These are phyloP conservation scores for Orcinus orca DNA, from an alignment of 2,113 vertebrate genomes.

Conservation along the genomic window DNA sequence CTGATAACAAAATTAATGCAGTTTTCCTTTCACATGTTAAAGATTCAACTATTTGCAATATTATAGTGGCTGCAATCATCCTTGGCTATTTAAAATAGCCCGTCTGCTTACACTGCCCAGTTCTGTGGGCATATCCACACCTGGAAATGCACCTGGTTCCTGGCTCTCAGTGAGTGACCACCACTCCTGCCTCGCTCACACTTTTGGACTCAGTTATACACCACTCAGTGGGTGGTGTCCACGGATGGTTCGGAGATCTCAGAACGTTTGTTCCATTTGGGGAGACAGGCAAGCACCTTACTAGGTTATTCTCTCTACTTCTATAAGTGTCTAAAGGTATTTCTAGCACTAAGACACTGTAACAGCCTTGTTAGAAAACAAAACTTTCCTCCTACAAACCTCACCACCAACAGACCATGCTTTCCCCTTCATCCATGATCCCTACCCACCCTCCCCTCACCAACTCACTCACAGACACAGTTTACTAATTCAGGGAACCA, in stretches of 20 bases:
- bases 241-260: background rate
- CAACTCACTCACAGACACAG: background rate
- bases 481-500: background rate
- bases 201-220: background rate
- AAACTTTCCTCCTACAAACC: background rate
- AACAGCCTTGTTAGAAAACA: background rate
- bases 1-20: background rate
- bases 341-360: background rate
- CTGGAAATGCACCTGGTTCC: background rate
- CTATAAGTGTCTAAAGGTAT: background rate
- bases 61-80: fast-evolving
- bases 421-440: background rate
- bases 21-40: constrained; percentile 1
- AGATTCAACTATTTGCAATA: background rate
- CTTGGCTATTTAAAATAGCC: background rate
- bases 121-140: background rate
- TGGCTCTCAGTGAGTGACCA: background rate
- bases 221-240: background rate
- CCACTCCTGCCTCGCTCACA: background rate
- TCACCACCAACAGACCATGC: background rate
- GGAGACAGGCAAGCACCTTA: background rate
- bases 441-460: background rate
- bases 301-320: background rate
- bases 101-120: no score
- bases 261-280: background rate